Evolutionary conservation across 2,888 invertebrate species (phyloP).

Genomic region (Quadroppia sp.): DNA sequence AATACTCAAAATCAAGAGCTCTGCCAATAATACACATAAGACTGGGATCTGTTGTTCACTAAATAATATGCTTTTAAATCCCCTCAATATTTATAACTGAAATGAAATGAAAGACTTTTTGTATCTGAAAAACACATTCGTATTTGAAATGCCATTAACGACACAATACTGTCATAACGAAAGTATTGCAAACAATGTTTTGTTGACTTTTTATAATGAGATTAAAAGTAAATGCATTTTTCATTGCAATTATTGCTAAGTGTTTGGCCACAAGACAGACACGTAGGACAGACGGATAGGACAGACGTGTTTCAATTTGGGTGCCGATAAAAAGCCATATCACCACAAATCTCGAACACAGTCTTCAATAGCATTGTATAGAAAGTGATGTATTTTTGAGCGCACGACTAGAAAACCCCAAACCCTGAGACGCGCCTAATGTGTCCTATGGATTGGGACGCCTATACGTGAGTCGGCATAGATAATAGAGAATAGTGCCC

Average conservation of each 20-base stretch:
- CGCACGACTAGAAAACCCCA: constrained; percentile 8
- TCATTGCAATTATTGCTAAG: background rate
- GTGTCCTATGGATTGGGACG: constrained; percentile 4
- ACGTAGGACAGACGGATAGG: background rate
- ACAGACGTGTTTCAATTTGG: constrained; percentile 15
- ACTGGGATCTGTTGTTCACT: constrained; percentile 15
- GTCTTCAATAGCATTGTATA: background rate
- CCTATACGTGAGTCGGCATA: constrained; percentile 29
- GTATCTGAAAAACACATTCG: background rate
- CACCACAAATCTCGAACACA: background rate
- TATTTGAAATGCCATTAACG: background rate
- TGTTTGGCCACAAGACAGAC: too few species aligned
- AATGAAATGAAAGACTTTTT: too few species aligned
- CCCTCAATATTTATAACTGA: constrained; percentile 22
- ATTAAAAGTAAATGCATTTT: too few species aligned
- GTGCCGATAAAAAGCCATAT: constrained; percentile 14
- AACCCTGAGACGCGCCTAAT: constrained; percentile 15
- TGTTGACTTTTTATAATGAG: too few species aligned
- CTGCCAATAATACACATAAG: constrained; percentile 19
- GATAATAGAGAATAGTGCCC: constrained; percentile 26
- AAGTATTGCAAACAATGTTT: background rate
- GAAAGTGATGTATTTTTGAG: background rate
- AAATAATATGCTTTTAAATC: constrained; percentile 25
- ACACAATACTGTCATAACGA: background rate
- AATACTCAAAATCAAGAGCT: constrained; percentile 33